These are phyloP conservation scores for Ditula angustiorana DNA, from an alignment of 2,888 invertebrate genomes.

Conservation along the genomic window DNA sequence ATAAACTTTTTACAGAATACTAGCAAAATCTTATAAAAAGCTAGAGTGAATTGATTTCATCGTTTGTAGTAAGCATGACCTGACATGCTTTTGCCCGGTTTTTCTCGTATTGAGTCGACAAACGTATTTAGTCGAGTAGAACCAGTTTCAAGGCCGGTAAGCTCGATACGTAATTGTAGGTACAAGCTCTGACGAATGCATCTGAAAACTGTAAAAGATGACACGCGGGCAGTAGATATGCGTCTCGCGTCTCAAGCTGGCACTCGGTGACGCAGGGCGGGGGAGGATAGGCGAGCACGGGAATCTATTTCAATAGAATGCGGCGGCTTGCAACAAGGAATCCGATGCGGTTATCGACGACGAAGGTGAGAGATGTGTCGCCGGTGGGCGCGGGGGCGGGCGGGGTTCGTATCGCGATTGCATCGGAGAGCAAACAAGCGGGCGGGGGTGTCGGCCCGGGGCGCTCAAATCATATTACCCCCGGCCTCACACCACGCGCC, in stretches of 20 bases:
- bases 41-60: no score
- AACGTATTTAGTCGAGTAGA: not conserved
- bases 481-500: conserved; percentile 76
- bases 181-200: conserved; percentile 20
- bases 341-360: conserved; percentile 83
- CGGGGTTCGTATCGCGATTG: conserved; percentile 81
- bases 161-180: not conserved
- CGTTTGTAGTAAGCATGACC: no score
- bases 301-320: conserved; percentile 83
- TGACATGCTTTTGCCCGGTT: no score
- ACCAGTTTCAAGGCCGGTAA: not conserved
- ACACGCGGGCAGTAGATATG: conserved; percentile 21
- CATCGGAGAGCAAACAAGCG: conserved; percentile 85
- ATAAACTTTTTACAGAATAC: no score
- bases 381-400: conserved; percentile 58
- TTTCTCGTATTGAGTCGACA: not conserved
- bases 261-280: conserved; percentile 52
- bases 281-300: conserved; percentile 68
- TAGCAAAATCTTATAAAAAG: no score
- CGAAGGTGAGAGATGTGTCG: conserved; percentile 81
- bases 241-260: conserved; percentile 58
- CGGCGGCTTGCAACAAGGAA: conserved; percentile 83
- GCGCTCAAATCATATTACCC: conserved; percentile 85
- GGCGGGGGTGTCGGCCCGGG: conserved; percentile 76
- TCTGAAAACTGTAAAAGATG: conserved; percentile 33